These are phyloP conservation scores for Acrocephalus arundinaceus DNA, from an alignment of 2,113 vertebrate species.

Conservation along the genomic window DNA sequence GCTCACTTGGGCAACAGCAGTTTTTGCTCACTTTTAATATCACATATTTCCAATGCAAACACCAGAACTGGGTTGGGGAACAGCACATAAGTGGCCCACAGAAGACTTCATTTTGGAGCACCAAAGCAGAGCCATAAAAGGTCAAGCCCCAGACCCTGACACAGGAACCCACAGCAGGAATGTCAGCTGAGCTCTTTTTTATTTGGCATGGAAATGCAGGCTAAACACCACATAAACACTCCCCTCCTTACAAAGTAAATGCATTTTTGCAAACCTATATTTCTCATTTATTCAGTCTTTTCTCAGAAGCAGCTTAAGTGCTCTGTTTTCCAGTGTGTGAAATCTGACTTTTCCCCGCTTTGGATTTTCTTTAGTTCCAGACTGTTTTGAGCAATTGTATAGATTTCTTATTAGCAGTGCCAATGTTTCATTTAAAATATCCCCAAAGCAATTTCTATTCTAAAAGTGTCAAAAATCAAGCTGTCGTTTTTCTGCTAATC, in stretches of 20 bases:
- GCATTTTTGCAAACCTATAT: background rate
- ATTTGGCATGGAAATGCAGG: background rate
- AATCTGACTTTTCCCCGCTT: background rate
- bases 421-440: constrained; percentile 30
- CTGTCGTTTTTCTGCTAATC: background rate
- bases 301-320: background rate
- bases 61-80: background rate
- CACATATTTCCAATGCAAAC: background rate
- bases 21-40: background rate
- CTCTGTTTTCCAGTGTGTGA: background rate
- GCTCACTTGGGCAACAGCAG: background rate
- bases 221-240: background rate
- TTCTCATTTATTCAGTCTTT: background rate
- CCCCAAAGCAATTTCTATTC: background rate
- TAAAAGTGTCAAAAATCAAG: background rate
- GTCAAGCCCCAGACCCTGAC: background rate
- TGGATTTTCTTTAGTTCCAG: background rate
- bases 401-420: background rate
- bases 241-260: background rate
- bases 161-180: background rate
- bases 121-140: background rate
- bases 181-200: background rate
- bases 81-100: too few species aligned
- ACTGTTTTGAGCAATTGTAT: background rate
- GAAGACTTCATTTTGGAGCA: background rate